Evolutionary conservation across 2,888 invertebrate species (phyloP).

Genomic region (Nephrotoma guestfalica): DNA sequence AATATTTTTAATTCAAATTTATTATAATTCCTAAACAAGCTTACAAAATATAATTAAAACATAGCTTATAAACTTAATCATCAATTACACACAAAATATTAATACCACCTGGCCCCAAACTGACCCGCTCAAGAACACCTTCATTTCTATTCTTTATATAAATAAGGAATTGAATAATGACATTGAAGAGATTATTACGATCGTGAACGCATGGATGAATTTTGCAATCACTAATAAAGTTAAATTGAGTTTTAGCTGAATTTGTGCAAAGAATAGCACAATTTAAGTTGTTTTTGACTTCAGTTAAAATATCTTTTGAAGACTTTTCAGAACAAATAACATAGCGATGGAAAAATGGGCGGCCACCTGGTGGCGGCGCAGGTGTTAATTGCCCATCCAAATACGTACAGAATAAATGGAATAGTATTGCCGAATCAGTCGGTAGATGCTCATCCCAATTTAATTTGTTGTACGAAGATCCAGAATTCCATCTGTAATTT

Average conservation of each 20-base stretch:
- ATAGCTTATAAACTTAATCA: constrained; percentile 20
- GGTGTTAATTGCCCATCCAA: constrained; percentile 68
- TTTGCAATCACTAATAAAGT: constrained; percentile 42
- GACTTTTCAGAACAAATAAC: constrained; percentile 28
- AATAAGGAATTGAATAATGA: constrained; percentile 66
- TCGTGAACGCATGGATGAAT: constrained; percentile 57
- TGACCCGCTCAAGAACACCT: constrained; percentile 61
- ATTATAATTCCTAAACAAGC: not conserved
- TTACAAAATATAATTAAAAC: not conserved
- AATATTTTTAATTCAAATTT: not conserved
- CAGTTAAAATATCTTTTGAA: constrained; percentile 25
- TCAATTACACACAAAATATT: constrained; percentile 74
- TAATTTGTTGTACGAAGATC: constrained; percentile 54
- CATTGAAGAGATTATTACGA: constrained; percentile 78
- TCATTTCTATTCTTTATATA: constrained; percentile 57
- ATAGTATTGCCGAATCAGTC: constrained; percentile 75
- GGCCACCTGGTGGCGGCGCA: constrained; percentile 47
- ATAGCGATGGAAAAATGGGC: constrained; percentile 43
- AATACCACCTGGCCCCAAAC: constrained; percentile 63
- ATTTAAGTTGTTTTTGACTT: constrained; percentile 28
- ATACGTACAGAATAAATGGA: constrained; percentile 74
- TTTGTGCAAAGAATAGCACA: constrained; percentile 30
- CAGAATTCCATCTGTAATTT: constrained; percentile 77
- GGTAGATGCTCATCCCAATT: constrained; percentile 72
- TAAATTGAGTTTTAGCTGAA: constrained; percentile 29